Base-by-base conservation (phyloP, 2,797 vertebrate species). In the Scolopax bukidnonensis region DNA sequence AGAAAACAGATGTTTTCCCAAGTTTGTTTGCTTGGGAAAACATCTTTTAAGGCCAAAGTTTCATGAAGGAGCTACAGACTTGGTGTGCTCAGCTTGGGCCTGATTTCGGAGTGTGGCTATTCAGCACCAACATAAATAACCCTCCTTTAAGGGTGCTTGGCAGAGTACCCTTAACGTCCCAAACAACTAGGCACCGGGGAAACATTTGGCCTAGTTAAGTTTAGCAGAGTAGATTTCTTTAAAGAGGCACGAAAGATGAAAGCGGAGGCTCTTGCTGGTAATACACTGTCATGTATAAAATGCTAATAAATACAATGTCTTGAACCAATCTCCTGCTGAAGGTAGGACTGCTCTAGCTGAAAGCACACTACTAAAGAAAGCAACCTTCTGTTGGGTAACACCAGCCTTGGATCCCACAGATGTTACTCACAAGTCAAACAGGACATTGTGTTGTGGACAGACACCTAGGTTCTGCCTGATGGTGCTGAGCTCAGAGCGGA, bases 401-500 rank as follows among this genome's bases (percentile, higher is more conserved):
- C 11, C 30, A 69, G 33, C 3, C 8, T 10, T n/a, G 9, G 3
- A 4, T 48, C 60, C 57, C 15, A 23, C 8, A 25, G 8, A 48
- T 30, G 56, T 24, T 94, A 98, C 99, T 99, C 97, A 99, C 99
- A 99, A 98, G 77, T 99, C 98, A 97, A 99, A 99, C n/a, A 99
- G 98, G n/a, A 99, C 99, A 2, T 99, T 99, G 97, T 99, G 99
- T 78, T 99, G 99, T 1, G 99, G 99, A 95, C 99, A 99, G 92
- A 99, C 98, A 4, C 99, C 99, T 93, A 99, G 97, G 95, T 99
- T 99, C 97, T 99, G 99, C 28, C 99, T 98, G 93, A 99, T 99
- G 92, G 98, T 95, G 91, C 97, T 99, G 91, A 99, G 98, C 61
- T 99, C 99, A 0, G 97, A 98, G 83, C 99, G 98, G 87, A 99